Percentiles rank a stretch among this genome's conserved stretches.
Evolutionary conservation across 35 echinoderm and acorn worm species (phyloP).

Genomic region (Lytechinus pictus): DNA sequence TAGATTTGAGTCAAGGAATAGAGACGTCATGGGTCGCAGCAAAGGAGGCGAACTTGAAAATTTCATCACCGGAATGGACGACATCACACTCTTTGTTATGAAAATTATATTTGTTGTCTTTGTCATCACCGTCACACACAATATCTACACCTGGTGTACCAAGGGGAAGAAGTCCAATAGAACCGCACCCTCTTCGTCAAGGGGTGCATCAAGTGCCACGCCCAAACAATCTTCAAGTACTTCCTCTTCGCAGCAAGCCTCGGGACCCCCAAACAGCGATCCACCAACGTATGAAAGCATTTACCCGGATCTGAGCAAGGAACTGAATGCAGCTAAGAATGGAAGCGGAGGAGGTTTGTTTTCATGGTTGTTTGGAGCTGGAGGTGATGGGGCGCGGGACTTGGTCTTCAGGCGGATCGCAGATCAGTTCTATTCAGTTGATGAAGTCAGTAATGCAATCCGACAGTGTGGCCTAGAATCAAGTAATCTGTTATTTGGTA

Average conservation of each 20-base stretch:
- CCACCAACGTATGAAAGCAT: constrained; percentile 61
- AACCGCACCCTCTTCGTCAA: not conserved
- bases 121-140: constrained; percentile 59
- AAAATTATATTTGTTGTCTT: constrained; percentile 50
- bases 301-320: constrained; percentile 58
- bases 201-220: not conserved
- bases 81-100: not conserved
- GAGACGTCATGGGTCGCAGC: not conserved
- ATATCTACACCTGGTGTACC: constrained; percentile 47
- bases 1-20: not conserved
- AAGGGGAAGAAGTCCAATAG: constrained; percentile 2
- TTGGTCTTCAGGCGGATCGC: constrained; percentile 63
- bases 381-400: constrained; percentile 8
- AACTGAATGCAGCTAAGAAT: not conserved
- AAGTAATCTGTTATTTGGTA: constrained; percentile 96
- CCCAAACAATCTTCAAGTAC: constrained; percentile 14
- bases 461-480: constrained; percentile 81
- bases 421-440: constrained; percentile 79
- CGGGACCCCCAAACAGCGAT: not conserved
- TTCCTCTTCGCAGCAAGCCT: not conserved
- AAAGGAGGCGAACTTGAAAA: not conserved
- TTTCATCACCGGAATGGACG: not conserved
- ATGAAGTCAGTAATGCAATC: constrained; percentile 88
- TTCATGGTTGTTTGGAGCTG: not conserved
- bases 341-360: not conserved